A percentile compares a stretch with the other conserved stretches of the same genome.
Evolutionary conservation across 2,888 invertebrate species (phyloP).

Genomic region (Drosophila hamatofila): DNA sequence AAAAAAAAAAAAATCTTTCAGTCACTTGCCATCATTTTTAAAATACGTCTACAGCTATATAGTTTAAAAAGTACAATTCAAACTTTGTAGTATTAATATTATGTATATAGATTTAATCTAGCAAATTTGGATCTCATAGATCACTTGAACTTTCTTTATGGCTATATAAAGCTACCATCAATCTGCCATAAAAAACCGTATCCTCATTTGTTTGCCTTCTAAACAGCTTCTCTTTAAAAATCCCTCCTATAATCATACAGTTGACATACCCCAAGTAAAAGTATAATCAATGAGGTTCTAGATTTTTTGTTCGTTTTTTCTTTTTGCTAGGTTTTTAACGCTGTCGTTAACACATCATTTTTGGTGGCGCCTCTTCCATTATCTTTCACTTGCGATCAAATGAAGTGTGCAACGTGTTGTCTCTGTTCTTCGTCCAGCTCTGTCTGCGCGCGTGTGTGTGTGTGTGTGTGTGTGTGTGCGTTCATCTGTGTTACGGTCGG

Average conservation of each 20-base stretch:
- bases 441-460: not conserved
- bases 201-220: not conserved
- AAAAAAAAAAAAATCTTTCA: too few species aligned
- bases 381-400: slow-evolving; percentile 81
- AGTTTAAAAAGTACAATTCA: too few species aligned
- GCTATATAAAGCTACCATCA: too few species aligned
- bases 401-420: slow-evolving; percentile 77
- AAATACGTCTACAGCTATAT: too few species aligned
- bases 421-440: slow-evolving; percentile 11
- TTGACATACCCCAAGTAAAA: not conserved
- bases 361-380: slow-evolving; percentile 60
- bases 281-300: slow-evolving; percentile 24
- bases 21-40: too few species aligned
- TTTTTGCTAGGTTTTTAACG: slow-evolving; percentile 64
- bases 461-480: slow-evolving; percentile 6
- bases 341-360: slow-evolving; percentile 80
- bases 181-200: too few species aligned
- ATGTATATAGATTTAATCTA: too few species aligned
- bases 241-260: not conserved
- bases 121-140: too few species aligned
- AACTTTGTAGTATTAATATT: too few species aligned
- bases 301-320: slow-evolving; percentile 19
- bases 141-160: too few species aligned
- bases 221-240: not conserved
- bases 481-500: slow-evolving; percentile 14